Percentiles rank a stretch among this genome's conserved stretches.
Evolutionary conservation across 2,797 vertebrate species (phyloP).

Genomic region (Melanotaenia trifasciata): DNA sequence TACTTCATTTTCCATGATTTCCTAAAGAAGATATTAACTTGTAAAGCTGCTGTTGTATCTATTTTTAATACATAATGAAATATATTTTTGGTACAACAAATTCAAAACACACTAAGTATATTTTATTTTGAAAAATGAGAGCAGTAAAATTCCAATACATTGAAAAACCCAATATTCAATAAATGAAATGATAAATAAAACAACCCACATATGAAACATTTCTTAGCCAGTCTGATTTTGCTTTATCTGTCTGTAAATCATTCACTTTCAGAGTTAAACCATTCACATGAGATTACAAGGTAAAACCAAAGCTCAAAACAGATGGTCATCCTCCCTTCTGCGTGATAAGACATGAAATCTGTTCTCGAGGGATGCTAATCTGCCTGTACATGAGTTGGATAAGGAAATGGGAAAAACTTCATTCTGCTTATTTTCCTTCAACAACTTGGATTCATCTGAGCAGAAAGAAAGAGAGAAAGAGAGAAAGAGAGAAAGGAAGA

Average conservation of each 20-base stretch:
- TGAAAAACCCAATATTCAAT: no score
- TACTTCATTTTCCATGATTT: neutral
- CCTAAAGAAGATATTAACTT: neutral
- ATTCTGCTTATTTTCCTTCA: conserved; percentile 21
- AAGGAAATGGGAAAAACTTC: conserved; percentile 42
- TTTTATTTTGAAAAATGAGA: no score
- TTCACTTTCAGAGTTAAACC: conserved; percentile 34
- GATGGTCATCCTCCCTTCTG: conserved; percentile 60
- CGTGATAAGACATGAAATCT: conserved; percentile 66
- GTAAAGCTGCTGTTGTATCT: neutral
- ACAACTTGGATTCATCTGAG: neutral
- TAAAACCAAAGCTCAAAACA: conserved; percentile 65
- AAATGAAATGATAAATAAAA: neutral
- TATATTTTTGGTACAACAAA: no score
- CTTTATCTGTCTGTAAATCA: conserved; percentile 43
- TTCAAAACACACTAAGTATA: neutral
- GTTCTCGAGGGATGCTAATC: conserved; percentile 71
- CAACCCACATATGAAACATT: neutral
- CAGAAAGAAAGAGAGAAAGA: conserved; percentile 5
- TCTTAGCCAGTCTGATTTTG: conserved; percentile 19
- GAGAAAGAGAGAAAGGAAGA: neutral
- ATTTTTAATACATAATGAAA: neutral
- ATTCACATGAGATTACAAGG: conserved; percentile 61
- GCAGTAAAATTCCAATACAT: no score
- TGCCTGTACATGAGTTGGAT: conserved; percentile 39